These are phyloP conservation scores for Ifrita kowaldi DNA, from an alignment of 2,113 vertebrate genomes.

Conservation along the genomic window DNA sequence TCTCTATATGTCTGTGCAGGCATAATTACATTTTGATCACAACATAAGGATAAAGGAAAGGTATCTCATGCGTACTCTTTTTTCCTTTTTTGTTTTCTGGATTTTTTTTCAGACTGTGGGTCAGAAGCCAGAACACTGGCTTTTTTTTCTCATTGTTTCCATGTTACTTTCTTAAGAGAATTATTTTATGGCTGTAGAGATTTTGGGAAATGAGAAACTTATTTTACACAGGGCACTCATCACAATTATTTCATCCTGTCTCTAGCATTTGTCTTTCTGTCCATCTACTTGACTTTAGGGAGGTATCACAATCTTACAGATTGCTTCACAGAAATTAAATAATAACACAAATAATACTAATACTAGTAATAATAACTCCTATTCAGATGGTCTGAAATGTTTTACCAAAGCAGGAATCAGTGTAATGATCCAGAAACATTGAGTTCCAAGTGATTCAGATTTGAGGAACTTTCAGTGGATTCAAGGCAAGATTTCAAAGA, in stretches of 20 bases:
- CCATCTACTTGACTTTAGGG: not conserved
- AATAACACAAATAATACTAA: not conserved
- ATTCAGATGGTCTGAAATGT: not conserved
- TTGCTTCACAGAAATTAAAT: not conserved
- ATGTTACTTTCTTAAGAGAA: not conserved
- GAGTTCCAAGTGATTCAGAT: not conserved
- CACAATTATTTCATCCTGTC: not conserved
- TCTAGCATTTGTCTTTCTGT: not conserved
- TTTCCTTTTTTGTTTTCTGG: not conserved
- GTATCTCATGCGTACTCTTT: not conserved
- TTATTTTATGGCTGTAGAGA: not conserved
- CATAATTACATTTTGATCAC: not conserved
- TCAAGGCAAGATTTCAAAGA: not conserved
- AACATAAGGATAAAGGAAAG: not conserved
- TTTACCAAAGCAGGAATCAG: not conserved
- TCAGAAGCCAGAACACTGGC: fast-evolving
- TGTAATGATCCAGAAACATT: not conserved
- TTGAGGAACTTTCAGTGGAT: not conserved
- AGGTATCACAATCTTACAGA: not conserved
- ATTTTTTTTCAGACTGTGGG: not conserved
- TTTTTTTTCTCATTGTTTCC: not conserved
- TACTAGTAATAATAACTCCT: not conserved
- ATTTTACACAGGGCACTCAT: not conserved
- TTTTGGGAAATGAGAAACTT: not conserved
- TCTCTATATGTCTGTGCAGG: not conserved